Evolutionary conservation across 2,113 vertebrate species (phyloP).

Genomic region (Alligator mississippiensis): DNA sequence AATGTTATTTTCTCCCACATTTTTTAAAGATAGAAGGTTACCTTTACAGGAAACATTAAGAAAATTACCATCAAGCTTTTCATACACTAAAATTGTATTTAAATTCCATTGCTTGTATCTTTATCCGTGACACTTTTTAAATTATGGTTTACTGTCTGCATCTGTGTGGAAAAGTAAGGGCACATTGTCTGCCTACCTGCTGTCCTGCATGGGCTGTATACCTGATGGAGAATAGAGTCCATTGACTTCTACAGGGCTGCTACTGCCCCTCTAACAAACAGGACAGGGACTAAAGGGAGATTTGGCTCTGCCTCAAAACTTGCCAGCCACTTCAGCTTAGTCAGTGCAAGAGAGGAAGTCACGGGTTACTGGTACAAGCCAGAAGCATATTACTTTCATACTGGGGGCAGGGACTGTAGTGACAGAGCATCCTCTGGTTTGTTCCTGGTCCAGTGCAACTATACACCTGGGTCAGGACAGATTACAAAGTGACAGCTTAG

Average conservation of each 20-base stretch:
- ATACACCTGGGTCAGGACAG: neutral
- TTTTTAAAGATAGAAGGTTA: too few species aligned
- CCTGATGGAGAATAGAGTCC: neutral
- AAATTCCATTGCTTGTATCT: too few species aligned
- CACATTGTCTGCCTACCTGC: neutral
- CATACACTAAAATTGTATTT: too few species aligned
- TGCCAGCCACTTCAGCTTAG: neutral
- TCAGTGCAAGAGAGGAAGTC: neutral
- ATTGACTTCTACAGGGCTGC: neutral
- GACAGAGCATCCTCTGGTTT: neutral
- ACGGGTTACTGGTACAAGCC: neutral
- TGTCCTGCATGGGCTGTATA: neutral
- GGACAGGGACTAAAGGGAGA: neutral
- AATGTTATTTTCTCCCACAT: too few species aligned
- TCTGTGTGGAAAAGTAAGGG: fast-evolving
- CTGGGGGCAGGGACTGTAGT: neutral
- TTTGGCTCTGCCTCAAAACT: neutral
- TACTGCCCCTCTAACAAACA: fast-evolving
- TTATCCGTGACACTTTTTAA: too few species aligned
- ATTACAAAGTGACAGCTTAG: neutral
- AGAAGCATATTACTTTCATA: neutral
- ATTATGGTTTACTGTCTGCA: neutral
- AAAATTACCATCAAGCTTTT: too few species aligned
- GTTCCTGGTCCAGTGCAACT: neutral
- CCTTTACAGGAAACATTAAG: too few species aligned